Evolutionary conservation across 2,797 vertebrate species (phyloP).

Genomic region (Pseudopleuronectes americanus): DNA sequence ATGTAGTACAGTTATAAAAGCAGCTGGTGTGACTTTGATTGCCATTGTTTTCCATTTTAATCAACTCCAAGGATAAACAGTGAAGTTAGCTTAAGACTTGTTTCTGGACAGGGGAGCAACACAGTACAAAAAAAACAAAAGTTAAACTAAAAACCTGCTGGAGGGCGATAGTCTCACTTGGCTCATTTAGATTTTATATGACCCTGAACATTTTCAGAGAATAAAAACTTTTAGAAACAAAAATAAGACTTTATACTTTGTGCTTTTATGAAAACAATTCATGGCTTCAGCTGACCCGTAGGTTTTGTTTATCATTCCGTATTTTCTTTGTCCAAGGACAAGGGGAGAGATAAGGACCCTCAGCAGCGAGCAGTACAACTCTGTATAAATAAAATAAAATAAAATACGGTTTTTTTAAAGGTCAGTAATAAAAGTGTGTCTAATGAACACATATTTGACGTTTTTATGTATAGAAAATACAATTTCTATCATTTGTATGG

Average conservation of each 20-base stretch:
- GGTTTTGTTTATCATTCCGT: slow-evolving; percentile 11
- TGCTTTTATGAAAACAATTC: not conserved
- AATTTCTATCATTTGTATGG: not conserved
- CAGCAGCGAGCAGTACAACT: not conserved
- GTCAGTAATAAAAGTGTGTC: not conserved
- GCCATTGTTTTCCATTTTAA: slow-evolving; percentile 49
- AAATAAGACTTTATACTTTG: slow-evolving; percentile 16
- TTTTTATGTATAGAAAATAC: slow-evolving; percentile 3
- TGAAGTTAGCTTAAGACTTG: slow-evolving; percentile 8
- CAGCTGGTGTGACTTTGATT: slow-evolving; percentile 41
- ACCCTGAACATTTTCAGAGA: slow-evolving; percentile 8
- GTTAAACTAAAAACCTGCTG: not conserved
- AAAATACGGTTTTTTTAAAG: not conserved
- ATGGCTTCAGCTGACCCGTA: slow-evolving; percentile 3
- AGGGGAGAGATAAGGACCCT: slow-evolving; percentile 24
- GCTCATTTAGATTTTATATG: not conserved
- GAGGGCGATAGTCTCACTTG: slow-evolving; percentile 1
- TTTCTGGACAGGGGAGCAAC: slow-evolving; percentile 11
- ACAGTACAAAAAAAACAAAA: not conserved
- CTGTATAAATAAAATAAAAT: not conserved
- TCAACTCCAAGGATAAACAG: slow-evolving; percentile 37
- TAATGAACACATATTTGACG: not conserved
- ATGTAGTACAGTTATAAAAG: slow-evolving; percentile 23
- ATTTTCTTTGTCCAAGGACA: slow-evolving; percentile 13
- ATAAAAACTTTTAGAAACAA: not conserved